Evolutionary conservation across 2,113 vertebrate species (phyloP).

Genomic region (Myiagra hebetior): DNA sequence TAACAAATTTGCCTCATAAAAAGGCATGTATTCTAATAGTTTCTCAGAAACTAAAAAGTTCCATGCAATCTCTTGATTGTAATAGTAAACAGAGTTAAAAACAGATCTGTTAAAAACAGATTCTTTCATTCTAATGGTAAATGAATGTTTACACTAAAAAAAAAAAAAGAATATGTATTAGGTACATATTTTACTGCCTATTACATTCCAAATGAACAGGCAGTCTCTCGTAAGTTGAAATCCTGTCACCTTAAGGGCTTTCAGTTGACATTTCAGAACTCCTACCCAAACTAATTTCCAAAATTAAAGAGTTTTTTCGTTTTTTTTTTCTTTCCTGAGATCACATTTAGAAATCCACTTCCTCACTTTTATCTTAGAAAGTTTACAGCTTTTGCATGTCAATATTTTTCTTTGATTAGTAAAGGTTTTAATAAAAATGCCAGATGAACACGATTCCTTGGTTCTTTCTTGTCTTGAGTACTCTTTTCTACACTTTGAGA

Average conservation of each 20-base stretch:
- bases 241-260: not conserved
- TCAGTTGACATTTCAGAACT: not conserved
- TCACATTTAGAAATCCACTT: not conserved
- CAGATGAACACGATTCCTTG: not conserved
- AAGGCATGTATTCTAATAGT: not conserved
- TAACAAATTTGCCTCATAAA: not conserved
- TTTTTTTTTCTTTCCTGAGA: not conserved
- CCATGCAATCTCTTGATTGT: not conserved
- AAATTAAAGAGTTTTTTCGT: not conserved
- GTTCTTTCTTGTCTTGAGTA: not conserved
- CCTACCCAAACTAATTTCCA: not conserved
- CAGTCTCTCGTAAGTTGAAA: not conserved
- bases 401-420: not conserved
- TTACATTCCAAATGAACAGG: not conserved
- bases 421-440: not conserved
- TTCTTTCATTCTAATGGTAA: not conserved
- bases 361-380: not conserved
- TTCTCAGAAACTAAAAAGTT: not conserved
- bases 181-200: not conserved
- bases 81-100: not conserved
- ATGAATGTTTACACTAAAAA: not conserved
- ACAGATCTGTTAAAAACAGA: no score
- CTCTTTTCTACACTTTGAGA: not conserved
- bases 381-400: not conserved
- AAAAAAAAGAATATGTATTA: not conserved